Conservation (phyloP, 2,113 vertebrate species). For the Tychaedon coryphoeus region DNA sequence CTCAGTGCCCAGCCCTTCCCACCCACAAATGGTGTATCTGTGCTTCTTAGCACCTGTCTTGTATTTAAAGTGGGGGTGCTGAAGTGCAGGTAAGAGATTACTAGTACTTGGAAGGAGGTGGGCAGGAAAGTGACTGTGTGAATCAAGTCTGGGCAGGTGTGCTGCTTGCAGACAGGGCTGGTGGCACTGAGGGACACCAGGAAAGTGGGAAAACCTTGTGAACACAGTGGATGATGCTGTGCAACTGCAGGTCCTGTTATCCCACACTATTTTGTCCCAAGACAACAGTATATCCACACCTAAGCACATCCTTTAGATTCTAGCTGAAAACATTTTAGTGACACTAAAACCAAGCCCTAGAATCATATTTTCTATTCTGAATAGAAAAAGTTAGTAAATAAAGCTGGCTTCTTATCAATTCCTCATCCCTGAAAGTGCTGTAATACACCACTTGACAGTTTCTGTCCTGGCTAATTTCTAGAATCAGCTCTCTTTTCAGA, state of each 20-base stretch:
- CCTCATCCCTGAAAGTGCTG: neutral
- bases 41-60: neutral
- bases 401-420: neutral
- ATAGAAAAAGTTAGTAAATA: neutral
- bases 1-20: neutral
- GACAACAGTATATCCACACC: too few relatives aligned
- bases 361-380: neutral
- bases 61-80: neutral
- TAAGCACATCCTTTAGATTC: neutral
- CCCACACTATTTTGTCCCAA: neutral
- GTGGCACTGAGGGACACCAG: neutral
- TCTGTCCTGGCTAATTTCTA: slow-evolving; percentile 15
- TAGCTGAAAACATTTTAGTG: neutral
- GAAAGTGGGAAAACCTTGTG: neutral
- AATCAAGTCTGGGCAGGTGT: neutral
- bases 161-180: neutral
- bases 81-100: neutral
- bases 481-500: slow-evolving; percentile 36
- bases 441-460: neutral
- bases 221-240: neutral
- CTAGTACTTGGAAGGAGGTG: neutral
- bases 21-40: neutral
- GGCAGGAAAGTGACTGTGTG: rapidly evolving
- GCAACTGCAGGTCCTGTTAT: neutral
- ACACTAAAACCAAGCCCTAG: neutral